Percentiles rank a stretch among this genome's conserved stretches.
Evolutionary conservation across 2,797 vertebrate species (phyloP).

Genomic region (Hyperoplus immaculatus): DNA sequence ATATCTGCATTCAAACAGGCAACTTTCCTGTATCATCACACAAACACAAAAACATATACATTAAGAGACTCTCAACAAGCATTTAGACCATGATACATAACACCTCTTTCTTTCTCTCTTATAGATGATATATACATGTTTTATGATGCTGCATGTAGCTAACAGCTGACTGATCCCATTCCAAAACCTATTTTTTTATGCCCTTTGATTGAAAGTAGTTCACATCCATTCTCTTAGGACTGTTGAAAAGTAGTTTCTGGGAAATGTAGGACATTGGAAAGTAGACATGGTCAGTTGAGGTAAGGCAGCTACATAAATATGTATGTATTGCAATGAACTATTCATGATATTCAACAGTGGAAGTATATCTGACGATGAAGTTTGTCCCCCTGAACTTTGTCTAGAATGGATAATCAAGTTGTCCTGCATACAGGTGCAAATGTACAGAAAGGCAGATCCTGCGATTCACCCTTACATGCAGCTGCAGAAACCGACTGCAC

Average conservation of each 20-base stretch:
- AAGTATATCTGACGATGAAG: neutral
- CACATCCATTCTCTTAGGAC: conserved; percentile 11
- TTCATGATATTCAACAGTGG: neutral
- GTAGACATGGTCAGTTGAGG: neutral
- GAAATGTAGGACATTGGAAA: conserved; percentile 11
- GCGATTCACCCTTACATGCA: conserved; percentile 93
- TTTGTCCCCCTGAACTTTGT: neutral
- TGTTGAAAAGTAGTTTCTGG: conserved; percentile 25
- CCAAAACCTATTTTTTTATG: conserved; percentile 11
- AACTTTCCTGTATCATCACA: conserved; percentile 12
- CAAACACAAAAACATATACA: neutral
- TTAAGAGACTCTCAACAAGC: neutral
- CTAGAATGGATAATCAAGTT: neutral
- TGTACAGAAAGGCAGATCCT: conserved; percentile 91
- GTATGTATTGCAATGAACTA: neutral
- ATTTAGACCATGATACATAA: no score
- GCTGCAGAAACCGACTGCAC: conserved; percentile 91
- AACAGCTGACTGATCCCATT: conserved; percentile 35
- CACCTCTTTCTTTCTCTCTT: no score
- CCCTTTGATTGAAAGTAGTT: conserved; percentile 29
- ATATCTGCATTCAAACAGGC: conserved; percentile 22
- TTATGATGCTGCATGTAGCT: neutral
- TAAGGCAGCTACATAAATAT: conserved; percentile 6
- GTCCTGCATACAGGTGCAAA: conserved; percentile 88
- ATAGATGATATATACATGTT: neutral